A percentile compares a stretch with the other conserved stretches of the same genome.
phyloP scores from a whole-genome alignment of 2,888 invertebrate genomes.

The Thereva nobilitata region DNA sequence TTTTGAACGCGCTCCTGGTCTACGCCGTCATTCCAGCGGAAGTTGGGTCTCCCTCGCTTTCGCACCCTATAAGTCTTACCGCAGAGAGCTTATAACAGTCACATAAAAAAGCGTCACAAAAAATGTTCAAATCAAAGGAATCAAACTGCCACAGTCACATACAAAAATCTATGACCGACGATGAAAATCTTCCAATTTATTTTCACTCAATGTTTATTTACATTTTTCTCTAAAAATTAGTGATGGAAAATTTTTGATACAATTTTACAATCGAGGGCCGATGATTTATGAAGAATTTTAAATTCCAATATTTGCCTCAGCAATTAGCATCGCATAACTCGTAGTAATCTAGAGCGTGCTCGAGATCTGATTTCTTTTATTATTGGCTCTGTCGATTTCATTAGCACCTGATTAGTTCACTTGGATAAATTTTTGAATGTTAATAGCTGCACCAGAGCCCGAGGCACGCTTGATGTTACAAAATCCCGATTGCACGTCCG shows the following conservation, averaged over 20 bases:
- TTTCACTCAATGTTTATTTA: conserved; percentile 11
- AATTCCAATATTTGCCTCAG: conserved; percentile 8
- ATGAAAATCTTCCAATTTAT: neutral
- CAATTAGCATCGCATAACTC: neutral
- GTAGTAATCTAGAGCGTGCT: conserved; percentile 11
- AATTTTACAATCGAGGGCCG: too few species aligned
- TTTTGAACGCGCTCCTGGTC: too few species aligned
- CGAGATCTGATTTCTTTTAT: conserved; percentile 16
- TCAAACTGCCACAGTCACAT: conserved; percentile 2
- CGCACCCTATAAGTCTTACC: too few species aligned
- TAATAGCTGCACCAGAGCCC: conserved; percentile 8
- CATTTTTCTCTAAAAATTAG: neutral
- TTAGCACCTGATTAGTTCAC: conserved; percentile 6
- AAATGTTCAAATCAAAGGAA: too few species aligned
- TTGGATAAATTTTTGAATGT: conserved; percentile 5
- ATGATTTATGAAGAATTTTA: neutral
- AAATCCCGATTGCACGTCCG: too few species aligned
- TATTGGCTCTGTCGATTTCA: conserved; percentile 21
- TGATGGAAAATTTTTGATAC: too few species aligned
- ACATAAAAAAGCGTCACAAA: too few species aligned
- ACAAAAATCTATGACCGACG: neutral
- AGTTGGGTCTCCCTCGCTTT: too few species aligned
- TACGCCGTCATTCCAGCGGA: too few species aligned
- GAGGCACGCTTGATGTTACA: neutral
- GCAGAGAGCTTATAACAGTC: too few species aligned